A percentile compares a stretch with the other conserved stretches of the same genome.
phyloP scores from a whole-genome alignment of 23 tunicate genomes.

The Ciona savignyi region DNA sequence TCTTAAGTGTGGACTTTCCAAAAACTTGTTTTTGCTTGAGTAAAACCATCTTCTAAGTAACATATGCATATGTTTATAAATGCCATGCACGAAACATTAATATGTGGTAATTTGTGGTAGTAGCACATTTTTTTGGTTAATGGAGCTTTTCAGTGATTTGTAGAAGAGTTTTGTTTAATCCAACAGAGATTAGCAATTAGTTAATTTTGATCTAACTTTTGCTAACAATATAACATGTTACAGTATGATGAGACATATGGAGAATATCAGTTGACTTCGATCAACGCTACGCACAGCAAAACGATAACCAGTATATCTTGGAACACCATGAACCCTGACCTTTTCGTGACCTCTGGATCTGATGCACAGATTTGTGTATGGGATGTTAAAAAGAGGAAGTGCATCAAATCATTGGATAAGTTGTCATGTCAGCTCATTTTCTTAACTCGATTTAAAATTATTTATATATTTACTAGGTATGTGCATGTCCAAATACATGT shows the following conservation, averaged over 20 bases:
- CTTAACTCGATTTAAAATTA: neutral
- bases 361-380: constrained; percentile 55
- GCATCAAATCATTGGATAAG: constrained; percentile 20
- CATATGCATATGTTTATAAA: too few species aligned
- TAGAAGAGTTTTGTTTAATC: too few species aligned
- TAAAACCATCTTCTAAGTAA: too few species aligned
- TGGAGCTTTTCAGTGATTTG: too few species aligned
- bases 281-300: constrained; percentile 76
- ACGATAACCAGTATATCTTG: constrained; percentile 67
- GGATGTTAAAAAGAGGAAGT: constrained; percentile 50
- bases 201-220: too few species aligned
- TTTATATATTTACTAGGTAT: neutral
- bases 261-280: constrained; percentile 68
- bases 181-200: too few species aligned
- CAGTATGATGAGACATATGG: constrained; percentile 36
- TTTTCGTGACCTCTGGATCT: constrained; percentile 58
- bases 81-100: too few species aligned
- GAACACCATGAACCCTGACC: constrained; percentile 19
- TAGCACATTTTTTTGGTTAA: too few species aligned
- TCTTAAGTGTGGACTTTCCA: too few species aligned
- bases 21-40: too few species aligned
- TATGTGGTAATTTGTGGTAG: too few species aligned
- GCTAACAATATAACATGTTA: too few species aligned
- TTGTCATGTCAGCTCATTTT: constrained; percentile 15
- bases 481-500: neutral